phyloP scores from a whole-genome alignment of 1,140 invertebrate species.

The Littorina saxatilis region DNA sequence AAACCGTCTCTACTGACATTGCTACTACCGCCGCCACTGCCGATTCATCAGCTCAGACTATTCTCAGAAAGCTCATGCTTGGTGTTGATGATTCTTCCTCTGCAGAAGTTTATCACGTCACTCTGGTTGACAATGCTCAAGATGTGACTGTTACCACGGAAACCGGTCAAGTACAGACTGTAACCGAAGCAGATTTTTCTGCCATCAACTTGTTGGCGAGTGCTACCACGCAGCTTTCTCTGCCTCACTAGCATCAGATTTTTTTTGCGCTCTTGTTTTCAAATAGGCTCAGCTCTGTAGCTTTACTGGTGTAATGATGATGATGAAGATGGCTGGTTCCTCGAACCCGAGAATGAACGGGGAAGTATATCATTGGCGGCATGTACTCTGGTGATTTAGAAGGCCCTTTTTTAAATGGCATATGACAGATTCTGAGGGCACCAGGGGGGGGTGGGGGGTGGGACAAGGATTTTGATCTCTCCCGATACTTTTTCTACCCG shows the following conservation, averaged over 20 bases:
- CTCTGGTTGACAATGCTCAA: constrained; percentile 36
- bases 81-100: constrained; percentile 9
- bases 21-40: background rate
- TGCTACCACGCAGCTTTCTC: constrained; percentile 49
- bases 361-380: no score
- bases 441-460: no score
- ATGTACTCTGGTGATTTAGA: no score
- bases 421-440: no score
- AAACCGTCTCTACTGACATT: background rate
- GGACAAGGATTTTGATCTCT: no score
- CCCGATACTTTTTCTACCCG: no score
- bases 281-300: no score
- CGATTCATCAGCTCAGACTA: background rate
- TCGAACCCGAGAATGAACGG: no score
- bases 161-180: constrained; percentile 12
- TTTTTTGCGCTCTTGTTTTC: no score
- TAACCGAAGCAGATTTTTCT: constrained; percentile 49
- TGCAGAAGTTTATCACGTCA: constrained; percentile 49
- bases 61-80: constrained; percentile 13
- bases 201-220: constrained; percentile 57
- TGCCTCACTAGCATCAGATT: background rate
- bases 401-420: no score
- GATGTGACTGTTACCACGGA: background rate
- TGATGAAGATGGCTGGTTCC: no score
- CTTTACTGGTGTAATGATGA: no score